These are phyloP conservation scores for Molossus molossus DNA, from an alignment of 2,797 vertebrate species.

Conservation along the genomic window DNA sequence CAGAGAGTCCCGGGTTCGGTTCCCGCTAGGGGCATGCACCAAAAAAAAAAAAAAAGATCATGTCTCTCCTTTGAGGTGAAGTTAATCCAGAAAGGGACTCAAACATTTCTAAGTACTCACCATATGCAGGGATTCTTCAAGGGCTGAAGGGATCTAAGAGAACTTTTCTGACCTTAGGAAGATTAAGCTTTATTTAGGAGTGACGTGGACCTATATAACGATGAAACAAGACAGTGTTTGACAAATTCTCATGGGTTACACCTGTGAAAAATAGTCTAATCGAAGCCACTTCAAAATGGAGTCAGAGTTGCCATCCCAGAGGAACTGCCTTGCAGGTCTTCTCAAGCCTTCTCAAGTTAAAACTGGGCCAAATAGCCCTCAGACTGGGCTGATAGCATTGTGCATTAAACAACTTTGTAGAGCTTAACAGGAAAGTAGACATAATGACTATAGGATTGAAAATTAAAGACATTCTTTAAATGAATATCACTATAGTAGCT, in stretches of 20 bases:
- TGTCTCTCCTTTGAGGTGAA: background rate
- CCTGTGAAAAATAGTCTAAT: background rate
- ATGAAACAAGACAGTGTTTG: background rate
- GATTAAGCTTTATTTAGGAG: background rate
- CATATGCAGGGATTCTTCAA: conserved; percentile 31
- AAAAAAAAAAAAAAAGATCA: background rate
- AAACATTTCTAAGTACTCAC: background rate
- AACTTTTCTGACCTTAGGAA: background rate
- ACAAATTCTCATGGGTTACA: background rate
- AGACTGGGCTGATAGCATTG: background rate
- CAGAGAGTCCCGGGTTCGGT: too few species aligned
- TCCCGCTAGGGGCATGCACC: too few species aligned
- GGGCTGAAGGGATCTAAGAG: background rate
- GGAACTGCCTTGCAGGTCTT: background rate
- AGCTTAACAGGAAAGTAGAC: background rate
- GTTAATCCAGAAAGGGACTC: background rate
- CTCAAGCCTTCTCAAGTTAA: background rate
- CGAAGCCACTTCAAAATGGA: background rate
- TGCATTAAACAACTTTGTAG: background rate
- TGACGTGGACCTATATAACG: background rate
- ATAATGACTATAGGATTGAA: background rate
- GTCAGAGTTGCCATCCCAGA: background rate
- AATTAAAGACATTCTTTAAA: background rate
- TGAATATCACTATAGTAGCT: background rate
- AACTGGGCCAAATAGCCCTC: background rate